Evolutionary conservation across 2,888 invertebrate species (phyloP).

Genomic region (Perizoma affinitatum): DNA sequence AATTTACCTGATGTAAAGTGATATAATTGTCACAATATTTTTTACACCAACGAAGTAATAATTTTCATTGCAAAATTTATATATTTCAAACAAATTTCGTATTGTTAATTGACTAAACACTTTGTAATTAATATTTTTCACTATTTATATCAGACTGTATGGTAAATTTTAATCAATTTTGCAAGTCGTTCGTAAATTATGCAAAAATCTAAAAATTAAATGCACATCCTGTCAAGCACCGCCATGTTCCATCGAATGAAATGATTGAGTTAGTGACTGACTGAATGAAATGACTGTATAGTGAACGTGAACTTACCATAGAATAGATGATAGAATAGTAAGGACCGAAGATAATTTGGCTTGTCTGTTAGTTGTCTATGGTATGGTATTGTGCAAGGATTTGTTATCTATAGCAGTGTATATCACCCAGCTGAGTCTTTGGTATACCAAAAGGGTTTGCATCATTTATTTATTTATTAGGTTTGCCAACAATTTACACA

Average conservation of each 20-base stretch:
- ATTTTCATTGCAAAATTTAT: slow-evolving; percentile 77
- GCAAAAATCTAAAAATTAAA: slow-evolving; percentile 73
- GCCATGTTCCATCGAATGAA: slow-evolving; percentile 75
- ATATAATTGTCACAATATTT: slow-evolving; percentile 82
- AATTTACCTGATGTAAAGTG: slow-evolving; percentile 74
- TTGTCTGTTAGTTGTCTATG: slow-evolving; percentile 3
- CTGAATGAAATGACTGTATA: slow-evolving; percentile 32
- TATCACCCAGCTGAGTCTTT: too few species aligned
- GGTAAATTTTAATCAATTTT: slow-evolving; percentile 49
- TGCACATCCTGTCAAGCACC: slow-evolving; percentile 82
- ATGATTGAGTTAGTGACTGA: too few species aligned
- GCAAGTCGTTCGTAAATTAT: slow-evolving; percentile 59
- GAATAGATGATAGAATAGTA: background rate
- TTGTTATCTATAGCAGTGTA: too few species aligned
- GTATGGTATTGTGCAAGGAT: too few species aligned
- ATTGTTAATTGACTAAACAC: slow-evolving; percentile 47
- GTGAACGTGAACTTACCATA: background rate
- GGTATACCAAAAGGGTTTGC: too few species aligned
- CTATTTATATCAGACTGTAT: slow-evolving; percentile 47
- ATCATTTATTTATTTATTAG: too few species aligned
- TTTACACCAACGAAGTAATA: slow-evolving; percentile 82
- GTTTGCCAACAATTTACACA: too few species aligned
- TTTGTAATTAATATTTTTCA: slow-evolving; percentile 43
- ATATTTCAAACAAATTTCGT: slow-evolving; percentile 51
- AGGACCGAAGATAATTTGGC: slow-evolving; percentile 1